A percentile compares a stretch with the other conserved stretches of the same genome.
Conservation (phyloP, 2,797 vertebrate genomes). For the Chaunax sp. region DNA sequence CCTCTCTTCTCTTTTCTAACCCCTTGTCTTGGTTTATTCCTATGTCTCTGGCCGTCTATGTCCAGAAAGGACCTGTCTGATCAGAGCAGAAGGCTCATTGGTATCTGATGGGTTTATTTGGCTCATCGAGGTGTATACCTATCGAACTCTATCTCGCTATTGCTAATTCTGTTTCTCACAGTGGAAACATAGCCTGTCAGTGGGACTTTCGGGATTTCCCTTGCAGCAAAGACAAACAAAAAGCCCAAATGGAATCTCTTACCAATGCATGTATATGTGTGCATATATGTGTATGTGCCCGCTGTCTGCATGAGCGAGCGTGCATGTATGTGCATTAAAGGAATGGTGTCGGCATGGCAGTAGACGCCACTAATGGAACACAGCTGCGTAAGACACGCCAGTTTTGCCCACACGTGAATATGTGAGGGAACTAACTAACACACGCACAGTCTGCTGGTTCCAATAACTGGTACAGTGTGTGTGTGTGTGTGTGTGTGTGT, state of each 20-base stretch:
- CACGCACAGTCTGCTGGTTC: conserved; percentile 59
- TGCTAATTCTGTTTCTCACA: conserved; percentile 31
- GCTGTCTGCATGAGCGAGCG: conserved; percentile 13
- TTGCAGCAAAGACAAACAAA: conserved; percentile 49
- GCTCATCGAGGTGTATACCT: not conserved
- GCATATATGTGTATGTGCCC: conserved; percentile 14
- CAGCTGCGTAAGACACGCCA: conserved; percentile 79
- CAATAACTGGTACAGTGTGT: conserved; percentile 70
- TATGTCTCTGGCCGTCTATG: not conserved
- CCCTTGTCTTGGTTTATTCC: conserved; percentile 9
- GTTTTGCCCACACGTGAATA: conserved; percentile 71
- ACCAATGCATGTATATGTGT: conserved; percentile 18
- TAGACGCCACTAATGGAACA: conserved; percentile 79
- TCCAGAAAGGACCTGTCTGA: conserved; percentile 18
- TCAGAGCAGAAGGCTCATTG: not conserved
- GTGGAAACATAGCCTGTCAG: conserved; percentile 40
- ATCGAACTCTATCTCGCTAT: not conserved
- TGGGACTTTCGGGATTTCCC: conserved; percentile 45
- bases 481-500: conserved; percentile 16
- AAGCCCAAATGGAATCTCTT: conserved; percentile 49
- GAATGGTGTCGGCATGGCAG: conserved; percentile 65
- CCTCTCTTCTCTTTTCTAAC: conserved; percentile 41
- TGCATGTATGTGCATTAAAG: conserved; percentile 32
- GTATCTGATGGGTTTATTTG: conserved; percentile 27
- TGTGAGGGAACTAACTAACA: conserved; percentile 52